phyloP scores from a whole-genome alignment of 2,797 vertebrate species.

The Eupleurogrammus muticus region DNA sequence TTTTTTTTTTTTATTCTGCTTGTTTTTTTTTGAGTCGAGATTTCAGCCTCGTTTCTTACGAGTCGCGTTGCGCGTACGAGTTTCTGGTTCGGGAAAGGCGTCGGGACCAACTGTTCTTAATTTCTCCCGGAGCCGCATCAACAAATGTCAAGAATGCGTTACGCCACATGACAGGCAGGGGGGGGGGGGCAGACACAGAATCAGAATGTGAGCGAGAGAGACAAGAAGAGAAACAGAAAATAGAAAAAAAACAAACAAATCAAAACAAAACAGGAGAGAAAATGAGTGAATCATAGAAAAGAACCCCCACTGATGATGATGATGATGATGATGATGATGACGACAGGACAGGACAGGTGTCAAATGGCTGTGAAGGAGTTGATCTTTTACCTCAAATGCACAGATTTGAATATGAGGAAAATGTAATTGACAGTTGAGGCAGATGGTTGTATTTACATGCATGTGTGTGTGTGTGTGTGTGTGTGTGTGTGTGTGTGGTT shows the following conservation, averaged over 20 bases:
- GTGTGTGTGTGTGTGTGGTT: conserved; percentile 1
- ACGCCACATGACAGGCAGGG: conserved; percentile 13
- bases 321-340: conserved; percentile 3
- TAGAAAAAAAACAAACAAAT: neutral
- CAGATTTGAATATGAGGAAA: conserved; percentile 1
- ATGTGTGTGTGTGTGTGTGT: neutral
- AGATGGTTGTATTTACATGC: conserved; percentile 13
- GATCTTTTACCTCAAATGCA: neutral
- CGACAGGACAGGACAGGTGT: neutral
- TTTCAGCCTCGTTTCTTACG: neutral
- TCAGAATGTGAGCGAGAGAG: neutral
- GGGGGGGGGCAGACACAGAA: conserved; percentile 4
- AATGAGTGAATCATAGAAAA: conserved; percentile 26
- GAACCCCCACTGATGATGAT: neutral
- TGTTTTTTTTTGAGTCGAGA: neutral
- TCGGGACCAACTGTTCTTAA: neutral
- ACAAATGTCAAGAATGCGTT: conserved; percentile 13
- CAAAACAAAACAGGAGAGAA: neutral
- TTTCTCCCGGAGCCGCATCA: neutral
- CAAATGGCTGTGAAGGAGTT: conserved; percentile 8
- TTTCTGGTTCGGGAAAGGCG: too few species aligned
- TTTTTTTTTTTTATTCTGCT: conserved; percentile 27
- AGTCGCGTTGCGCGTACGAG: too few species aligned
- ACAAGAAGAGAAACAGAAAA: neutral
- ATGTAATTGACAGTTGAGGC: conserved; percentile 6